Percentiles rank a stretch among this genome's conserved stretches.
Conservation (phyloP, 92 coral and sea anemone species). For the Zoanthus sociatus region DNA sequence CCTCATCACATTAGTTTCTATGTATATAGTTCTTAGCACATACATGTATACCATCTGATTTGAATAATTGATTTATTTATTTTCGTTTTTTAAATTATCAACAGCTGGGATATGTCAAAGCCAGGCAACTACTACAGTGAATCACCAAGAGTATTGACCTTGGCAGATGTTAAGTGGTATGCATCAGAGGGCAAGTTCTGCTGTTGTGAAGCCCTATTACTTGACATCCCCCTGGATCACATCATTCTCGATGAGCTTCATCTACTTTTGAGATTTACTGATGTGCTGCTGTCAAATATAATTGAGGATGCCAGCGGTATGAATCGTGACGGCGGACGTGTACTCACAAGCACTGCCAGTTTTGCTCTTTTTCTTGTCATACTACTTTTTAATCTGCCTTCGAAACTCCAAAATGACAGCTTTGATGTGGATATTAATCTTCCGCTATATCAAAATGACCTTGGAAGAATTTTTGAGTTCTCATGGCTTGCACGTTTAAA, state of each 20-base stretch:
- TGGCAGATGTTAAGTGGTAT: conserved; percentile 51
- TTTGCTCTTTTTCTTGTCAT: no score
- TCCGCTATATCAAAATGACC: no score
- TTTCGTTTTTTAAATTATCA: conserved; percentile 10
- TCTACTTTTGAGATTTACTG: conserved; percentile 61
- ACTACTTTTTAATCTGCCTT: no score
- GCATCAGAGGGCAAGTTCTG: conserved; percentile 49
- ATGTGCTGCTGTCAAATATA: conserved; percentile 54
- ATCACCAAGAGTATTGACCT: conserved; percentile 45
- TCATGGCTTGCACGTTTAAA: no score
- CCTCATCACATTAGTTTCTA: conserved; percentile 20
- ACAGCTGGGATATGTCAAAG: conserved; percentile 44
- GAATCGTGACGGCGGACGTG: no score
- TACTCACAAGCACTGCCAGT: no score
- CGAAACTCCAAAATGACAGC: no score
- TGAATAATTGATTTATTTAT: conserved; percentile 21
- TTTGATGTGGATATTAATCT: no score
- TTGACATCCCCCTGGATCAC: conserved; percentile 63
- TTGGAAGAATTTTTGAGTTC: no score
- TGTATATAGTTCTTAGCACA: conserved; percentile 16
- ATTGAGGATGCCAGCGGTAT: no score
- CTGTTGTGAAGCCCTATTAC: conserved; percentile 52
- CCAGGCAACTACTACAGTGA: conserved; percentile 26
- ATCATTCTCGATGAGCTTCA: conserved; percentile 59
- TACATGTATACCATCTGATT: conserved; percentile 12